A percentile compares a stretch with the other conserved stretches of the same genome.
Evolutionary conservation across 2,113 vertebrate species (phyloP).

Genomic region (Melanocharis versteri): DNA sequence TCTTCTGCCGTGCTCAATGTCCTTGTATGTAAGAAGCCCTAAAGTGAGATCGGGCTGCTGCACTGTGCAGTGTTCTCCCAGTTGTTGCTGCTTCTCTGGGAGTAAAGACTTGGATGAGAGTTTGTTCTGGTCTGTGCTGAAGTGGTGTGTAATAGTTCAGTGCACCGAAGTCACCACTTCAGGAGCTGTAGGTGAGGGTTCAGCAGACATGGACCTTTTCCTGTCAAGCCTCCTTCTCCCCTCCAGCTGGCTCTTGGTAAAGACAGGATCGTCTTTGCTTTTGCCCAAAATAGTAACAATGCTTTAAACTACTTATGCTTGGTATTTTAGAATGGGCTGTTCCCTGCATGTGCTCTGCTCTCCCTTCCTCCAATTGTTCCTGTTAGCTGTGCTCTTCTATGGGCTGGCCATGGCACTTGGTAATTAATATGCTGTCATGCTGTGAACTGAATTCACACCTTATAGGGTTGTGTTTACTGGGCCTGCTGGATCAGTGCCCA

Average conservation of each 20-base stretch:
- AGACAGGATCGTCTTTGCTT: background rate
- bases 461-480: constrained; percentile 39
- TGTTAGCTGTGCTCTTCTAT: background rate
- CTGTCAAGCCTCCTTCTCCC: background rate
- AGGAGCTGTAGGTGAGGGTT: background rate
- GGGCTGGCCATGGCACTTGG: background rate
- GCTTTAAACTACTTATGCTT: background rate
- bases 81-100: background rate
- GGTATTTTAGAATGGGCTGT: background rate
- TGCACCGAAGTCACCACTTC: background rate
- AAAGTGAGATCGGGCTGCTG: background rate
- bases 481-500: background rate
- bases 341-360: background rate
- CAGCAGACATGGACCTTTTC: background rate
- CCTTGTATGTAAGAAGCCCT: background rate
- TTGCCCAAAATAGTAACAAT: constrained; percentile 40
- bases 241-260: background rate
- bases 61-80: background rate
- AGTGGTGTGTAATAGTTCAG: background rate
- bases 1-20: background rate
- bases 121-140: background rate
- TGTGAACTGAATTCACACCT: constrained; percentile 3
- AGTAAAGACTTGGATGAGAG: background rate
- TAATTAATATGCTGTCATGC: background rate
- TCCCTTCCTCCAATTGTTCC: constrained; percentile 48